phyloP scores from a whole-genome alignment of 1,140 invertebrate genomes.

The Scaptomyza graminum region DNA sequence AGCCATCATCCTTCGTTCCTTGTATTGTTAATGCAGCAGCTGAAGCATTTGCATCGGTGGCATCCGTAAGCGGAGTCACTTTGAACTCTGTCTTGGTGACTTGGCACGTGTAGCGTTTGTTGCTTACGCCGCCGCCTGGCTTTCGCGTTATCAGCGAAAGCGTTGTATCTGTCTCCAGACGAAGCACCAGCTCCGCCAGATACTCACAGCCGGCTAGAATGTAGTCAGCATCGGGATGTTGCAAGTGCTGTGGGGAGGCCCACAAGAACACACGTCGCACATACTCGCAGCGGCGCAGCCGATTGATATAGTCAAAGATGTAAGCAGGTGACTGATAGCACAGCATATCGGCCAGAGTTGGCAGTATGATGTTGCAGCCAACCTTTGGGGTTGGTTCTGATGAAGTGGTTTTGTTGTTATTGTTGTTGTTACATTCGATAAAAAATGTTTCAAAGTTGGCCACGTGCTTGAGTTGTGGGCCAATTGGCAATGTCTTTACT shows the following conservation, averaged over 20 bases:
- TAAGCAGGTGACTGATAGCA: constrained; percentile 62
- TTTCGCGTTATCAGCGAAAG: constrained; percentile 66
- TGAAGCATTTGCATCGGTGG: constrained; percentile 9
- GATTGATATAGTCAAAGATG: constrained; percentile 66
- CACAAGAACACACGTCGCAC: constrained; percentile 74
- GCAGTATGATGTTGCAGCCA: constrained; percentile 67
- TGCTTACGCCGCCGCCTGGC: constrained; percentile 58
- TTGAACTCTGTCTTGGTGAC: constrained; percentile 65
- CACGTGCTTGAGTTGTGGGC: constrained; percentile 53
- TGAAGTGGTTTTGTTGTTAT: constrained; percentile 37
- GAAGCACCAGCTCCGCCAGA: constrained; percentile 68
- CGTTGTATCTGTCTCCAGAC: constrained; percentile 50
- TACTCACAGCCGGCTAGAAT: constrained; percentile 74
- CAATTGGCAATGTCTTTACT: constrained; percentile 58
- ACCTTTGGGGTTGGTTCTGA: constrained; percentile 20
- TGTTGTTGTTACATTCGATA: constrained; percentile 41
- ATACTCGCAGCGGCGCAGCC: constrained; percentile 59
- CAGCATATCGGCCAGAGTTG: constrained; percentile 69
- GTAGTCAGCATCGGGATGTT: constrained; percentile 56
- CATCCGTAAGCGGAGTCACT: constrained; percentile 40
- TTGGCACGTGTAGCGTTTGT: constrained; percentile 63
- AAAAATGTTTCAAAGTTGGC: constrained; percentile 54
- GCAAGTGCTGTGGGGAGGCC: constrained; percentile 59
- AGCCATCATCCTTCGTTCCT: neutral
- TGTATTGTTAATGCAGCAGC: neutral